phyloP scores from a whole-genome alignment of 2,888 invertebrate species.

The Coremacera marginata region DNA sequence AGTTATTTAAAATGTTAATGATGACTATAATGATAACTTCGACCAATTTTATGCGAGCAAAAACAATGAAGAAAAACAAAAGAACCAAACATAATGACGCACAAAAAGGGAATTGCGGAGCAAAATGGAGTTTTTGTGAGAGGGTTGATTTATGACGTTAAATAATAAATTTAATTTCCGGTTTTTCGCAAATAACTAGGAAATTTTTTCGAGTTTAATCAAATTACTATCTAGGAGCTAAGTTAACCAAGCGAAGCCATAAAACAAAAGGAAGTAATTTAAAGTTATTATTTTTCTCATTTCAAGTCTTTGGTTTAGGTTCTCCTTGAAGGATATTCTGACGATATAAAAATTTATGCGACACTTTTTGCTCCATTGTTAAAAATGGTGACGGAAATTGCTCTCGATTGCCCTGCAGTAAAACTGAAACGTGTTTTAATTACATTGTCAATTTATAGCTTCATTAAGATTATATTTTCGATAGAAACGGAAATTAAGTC shows the following conservation, averaged over 20 bases:
- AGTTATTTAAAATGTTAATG: conserved; percentile 1
- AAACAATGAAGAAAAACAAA: neutral
- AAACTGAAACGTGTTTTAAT: conserved; percentile 5
- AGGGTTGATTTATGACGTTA: no score
- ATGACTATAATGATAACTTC: conserved; percentile 1
- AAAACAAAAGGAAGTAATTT: no score
- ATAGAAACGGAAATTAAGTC: no score
- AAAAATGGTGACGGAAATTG: neutral
- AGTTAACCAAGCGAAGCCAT: no score
- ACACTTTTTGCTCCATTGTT: no score
- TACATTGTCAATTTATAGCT: neutral
- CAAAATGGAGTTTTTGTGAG: no score
- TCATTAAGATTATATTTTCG: neutral
- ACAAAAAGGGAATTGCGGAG: neutral
- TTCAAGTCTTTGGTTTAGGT: no score
- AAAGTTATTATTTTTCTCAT: no score
- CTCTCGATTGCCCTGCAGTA: neutral
- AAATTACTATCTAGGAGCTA: neutral
- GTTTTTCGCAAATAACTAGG: neutral
- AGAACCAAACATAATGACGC: neutral
- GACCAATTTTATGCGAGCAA: neutral
- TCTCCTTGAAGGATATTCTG: no score
- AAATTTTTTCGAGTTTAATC: neutral
- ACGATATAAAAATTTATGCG: no score
- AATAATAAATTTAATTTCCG: conserved; percentile 21